Conservation (phyloP, 2,113 vertebrate genomes). For the Arizona elegans region DNA sequence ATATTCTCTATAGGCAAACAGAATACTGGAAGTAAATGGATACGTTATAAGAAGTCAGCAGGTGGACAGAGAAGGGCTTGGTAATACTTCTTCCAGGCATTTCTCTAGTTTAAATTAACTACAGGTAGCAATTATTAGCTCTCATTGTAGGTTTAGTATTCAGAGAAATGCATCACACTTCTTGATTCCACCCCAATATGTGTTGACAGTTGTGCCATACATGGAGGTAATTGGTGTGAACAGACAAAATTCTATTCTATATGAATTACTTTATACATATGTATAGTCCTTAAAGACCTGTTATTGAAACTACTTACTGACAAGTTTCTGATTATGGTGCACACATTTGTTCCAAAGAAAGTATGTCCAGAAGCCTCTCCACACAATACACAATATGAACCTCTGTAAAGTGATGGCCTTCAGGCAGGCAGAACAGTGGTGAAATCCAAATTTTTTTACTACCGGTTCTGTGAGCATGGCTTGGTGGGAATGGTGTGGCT, state of each 20-base stretch:
- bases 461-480: no score
- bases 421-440: not conserved
- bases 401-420: not conserved
- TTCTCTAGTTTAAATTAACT: not conserved
- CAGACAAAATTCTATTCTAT: no score
- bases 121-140: not conserved
- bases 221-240: not conserved
- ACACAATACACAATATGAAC: not conserved
- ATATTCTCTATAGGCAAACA: not conserved
- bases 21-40: not conserved
- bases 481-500: no score
- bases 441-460: no score
- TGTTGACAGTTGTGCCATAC: not conserved
- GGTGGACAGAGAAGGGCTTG: not conserved
- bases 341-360: not conserved
- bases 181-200: not conserved
- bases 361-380: not conserved
- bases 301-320: not conserved
- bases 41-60: not conserved
- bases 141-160: not conserved
- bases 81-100: not conserved
- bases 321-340: not conserved
- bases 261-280: not conserved
- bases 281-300: not conserved
- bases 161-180: not conserved